Percentiles rank a stretch among this genome's conserved stretches.
Conservation (phyloP, 1,140 invertebrate genomes). For the Bombus picipes region DNA sequence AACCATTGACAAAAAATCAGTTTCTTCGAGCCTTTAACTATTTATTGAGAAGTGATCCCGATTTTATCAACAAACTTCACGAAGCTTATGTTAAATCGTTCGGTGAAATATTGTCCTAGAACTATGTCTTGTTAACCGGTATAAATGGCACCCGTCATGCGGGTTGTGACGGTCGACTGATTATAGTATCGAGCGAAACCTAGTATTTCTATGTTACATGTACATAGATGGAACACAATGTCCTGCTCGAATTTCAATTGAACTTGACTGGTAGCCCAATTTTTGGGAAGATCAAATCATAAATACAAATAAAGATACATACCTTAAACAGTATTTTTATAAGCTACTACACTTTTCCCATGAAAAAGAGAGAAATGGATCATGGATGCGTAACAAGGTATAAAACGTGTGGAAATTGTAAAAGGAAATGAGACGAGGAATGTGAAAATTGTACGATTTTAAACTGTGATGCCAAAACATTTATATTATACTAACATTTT, state of each 20-base stretch:
- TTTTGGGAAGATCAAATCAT: slow-evolving; percentile 32
- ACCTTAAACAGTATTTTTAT: slow-evolving; percentile 80
- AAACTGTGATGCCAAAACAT: slow-evolving; percentile 81
- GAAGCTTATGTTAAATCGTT: slow-evolving; percentile 95
- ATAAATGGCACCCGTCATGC: slow-evolving; percentile 44
- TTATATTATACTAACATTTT: slow-evolving; percentile 72
- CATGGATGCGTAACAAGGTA: slow-evolving; percentile 9
- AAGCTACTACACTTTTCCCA: slow-evolving; percentile 64
- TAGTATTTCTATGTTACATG: slow-evolving; percentile 54
- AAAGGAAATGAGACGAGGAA: not conserved
- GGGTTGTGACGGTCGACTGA: slow-evolving; percentile 65
- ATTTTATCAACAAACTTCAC: slow-evolving; percentile 93
- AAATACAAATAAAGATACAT: slow-evolving; percentile 54
- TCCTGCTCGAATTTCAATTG: slow-evolving; percentile 55
- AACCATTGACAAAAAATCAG: slow-evolving; percentile 93
- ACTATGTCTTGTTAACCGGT: slow-evolving; percentile 14
- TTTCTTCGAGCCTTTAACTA: slow-evolving; percentile 94
- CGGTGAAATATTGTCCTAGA: slow-evolving; percentile 87
- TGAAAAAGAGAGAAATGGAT: slow-evolving; percentile 7
- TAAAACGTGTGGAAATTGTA: slow-evolving; percentile 15
- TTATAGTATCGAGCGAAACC: slow-evolving; percentile 49
- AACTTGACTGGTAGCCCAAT: slow-evolving; percentile 46
- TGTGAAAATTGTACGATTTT: slow-evolving; percentile 71
- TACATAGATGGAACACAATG: slow-evolving; percentile 47
- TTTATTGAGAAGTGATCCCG: slow-evolving; percentile 92